Evolutionary conservation across 2,113 vertebrate species (phyloP).

Genomic region (Melanostigma gelatinosum): DNA sequence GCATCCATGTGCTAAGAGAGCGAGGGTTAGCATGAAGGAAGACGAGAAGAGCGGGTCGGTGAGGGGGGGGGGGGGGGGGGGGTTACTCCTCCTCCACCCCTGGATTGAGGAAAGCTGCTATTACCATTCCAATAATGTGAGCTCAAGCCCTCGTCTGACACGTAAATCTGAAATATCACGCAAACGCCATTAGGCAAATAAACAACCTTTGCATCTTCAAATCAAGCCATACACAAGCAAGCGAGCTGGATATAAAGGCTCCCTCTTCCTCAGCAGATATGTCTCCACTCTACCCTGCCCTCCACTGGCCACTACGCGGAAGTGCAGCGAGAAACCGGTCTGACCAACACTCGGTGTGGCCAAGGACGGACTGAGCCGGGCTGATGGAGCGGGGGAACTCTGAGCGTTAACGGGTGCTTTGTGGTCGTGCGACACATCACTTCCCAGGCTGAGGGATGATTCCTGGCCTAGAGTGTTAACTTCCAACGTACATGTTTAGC

Average conservation of each 20-base stretch:
- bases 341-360: slow-evolving; percentile 1
- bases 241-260: slow-evolving; percentile 12
- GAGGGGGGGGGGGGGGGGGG: slow-evolving; percentile 60
- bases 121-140: slow-evolving; percentile 84
- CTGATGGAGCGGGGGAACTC: slow-evolving; percentile 42
- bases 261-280: neutral
- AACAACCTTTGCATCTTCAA: slow-evolving; percentile 78
- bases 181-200: slow-evolving; percentile 80
- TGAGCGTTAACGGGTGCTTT: slow-evolving; percentile 70
- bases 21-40: slow-evolving; percentile 59
- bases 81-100: slow-evolving; percentile 35
- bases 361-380: slow-evolving; percentile 15
- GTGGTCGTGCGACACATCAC: slow-evolving; percentile 56
- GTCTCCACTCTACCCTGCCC: slow-evolving; percentile 57
- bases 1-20: slow-evolving; percentile 71
- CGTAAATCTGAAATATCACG: slow-evolving; percentile 84
- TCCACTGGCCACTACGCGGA: slow-evolving; percentile 63
- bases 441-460: slow-evolving; percentile 49
- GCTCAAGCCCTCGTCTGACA: slow-evolving; percentile 80
- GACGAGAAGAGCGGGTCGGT: slow-evolving; percentile 60
- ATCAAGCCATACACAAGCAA: slow-evolving; percentile 72
- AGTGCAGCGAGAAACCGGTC: slow-evolving; percentile 23
- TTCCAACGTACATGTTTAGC: slow-evolving; percentile 66
- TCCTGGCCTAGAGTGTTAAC: slow-evolving; percentile 63
- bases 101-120: slow-evolving; percentile 79